A percentile compares a stretch with the other conserved stretches of the same genome.
These are phyloP conservation scores for Arothron firmamentum DNA, from an alignment of 2,113 vertebrate genomes.

Conservation along the genomic window DNA sequence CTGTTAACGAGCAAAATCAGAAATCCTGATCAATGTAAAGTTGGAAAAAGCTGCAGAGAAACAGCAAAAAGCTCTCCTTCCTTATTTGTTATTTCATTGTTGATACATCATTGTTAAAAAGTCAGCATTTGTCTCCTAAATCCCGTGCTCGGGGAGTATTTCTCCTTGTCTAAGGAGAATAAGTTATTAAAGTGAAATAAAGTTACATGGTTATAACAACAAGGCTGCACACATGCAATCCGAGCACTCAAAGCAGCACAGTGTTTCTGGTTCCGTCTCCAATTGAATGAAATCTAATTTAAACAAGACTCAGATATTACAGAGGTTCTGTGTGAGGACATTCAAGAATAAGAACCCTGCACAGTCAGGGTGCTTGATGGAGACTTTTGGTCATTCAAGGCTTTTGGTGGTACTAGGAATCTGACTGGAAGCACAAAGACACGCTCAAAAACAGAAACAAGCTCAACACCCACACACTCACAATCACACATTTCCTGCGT, in stretches of 20 bases:
- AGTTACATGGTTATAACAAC: slow-evolving; percentile 39
- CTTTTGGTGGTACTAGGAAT: slow-evolving; percentile 20
- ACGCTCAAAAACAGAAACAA: slow-evolving; percentile 13
- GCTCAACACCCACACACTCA: slow-evolving; percentile 39
- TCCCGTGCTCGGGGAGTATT: not conserved
- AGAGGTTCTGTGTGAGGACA: slow-evolving; percentile 46
- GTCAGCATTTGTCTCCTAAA: slow-evolving; percentile 15
- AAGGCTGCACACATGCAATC: slow-evolving; percentile 23
- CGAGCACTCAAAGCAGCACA: slow-evolving; percentile 24
- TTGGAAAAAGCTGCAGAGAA: slow-evolving; percentile 30
- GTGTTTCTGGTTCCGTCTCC: slow-evolving; percentile 15
- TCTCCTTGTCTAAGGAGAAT: slow-evolving; percentile 4
- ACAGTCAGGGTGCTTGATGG: slow-evolving; percentile 52
- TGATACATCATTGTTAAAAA: slow-evolving; percentile 22
- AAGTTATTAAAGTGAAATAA: slow-evolving; percentile 50
- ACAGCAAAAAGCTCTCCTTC: slow-evolving; percentile 13
- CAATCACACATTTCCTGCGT: slow-evolving; percentile 58
- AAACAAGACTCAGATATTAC: slow-evolving; percentile 55
- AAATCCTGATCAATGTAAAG: slow-evolving; percentile 32
- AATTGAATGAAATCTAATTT: slow-evolving; percentile 61
- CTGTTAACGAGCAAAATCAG: slow-evolving; percentile 30
- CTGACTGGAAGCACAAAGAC: slow-evolving; percentile 28
- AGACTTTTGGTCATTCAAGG: slow-evolving; percentile 54
- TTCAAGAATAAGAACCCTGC: slow-evolving; percentile 49
- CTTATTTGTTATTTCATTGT: slow-evolving; percentile 35